These are phyloP conservation scores for Clavelina lepadiformis DNA, from an alignment of 23 tunicate species.

Conservation along the genomic window DNA sequence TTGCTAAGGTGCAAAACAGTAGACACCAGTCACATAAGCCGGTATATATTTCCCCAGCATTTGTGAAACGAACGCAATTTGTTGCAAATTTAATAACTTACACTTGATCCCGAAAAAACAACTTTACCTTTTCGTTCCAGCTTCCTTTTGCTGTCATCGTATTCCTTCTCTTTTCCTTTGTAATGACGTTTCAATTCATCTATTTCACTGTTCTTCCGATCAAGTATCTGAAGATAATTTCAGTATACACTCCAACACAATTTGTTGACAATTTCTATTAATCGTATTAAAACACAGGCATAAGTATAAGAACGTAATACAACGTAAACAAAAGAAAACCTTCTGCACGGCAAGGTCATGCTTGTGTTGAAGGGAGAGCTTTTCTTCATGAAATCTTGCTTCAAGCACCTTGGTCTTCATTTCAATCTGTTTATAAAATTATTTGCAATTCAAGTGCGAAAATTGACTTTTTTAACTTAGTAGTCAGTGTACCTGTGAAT, in stretches of 20 bases:
- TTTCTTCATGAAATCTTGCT: constrained; percentile 87
- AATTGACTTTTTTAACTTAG: too few species aligned
- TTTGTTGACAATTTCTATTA: background rate
- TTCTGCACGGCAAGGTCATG: constrained; percentile 85
- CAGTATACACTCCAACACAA: background rate
- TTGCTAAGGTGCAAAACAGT: too few species aligned
- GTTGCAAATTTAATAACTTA: too few species aligned
- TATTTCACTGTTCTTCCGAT: constrained; percentile 82
- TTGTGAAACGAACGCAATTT: too few species aligned
- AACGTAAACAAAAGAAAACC: too few species aligned
- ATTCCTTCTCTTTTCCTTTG: constrained; percentile 65
- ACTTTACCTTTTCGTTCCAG: constrained; percentile 57
- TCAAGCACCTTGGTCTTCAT: constrained; percentile 76
- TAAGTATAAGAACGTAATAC: too few species aligned
- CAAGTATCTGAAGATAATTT: constrained; percentile 36
- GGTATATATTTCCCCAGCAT: too few species aligned
- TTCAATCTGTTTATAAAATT: constrained; percentile 31
- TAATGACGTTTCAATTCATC: constrained; percentile 78
- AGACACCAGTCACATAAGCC: too few species aligned
- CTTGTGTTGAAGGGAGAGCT: constrained; percentile 75
- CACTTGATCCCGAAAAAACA: too few species aligned
- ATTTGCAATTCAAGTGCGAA: background rate
- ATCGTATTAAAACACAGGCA: too few species aligned
- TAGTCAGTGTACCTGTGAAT: background rate
- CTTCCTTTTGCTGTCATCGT: constrained; percentile 54